A percentile compares a stretch with the other conserved stretches of the same genome.
Evolutionary conservation across 2,797 vertebrate species (phyloP).

Genomic region (Poeciliopsis gracilis): DNA sequence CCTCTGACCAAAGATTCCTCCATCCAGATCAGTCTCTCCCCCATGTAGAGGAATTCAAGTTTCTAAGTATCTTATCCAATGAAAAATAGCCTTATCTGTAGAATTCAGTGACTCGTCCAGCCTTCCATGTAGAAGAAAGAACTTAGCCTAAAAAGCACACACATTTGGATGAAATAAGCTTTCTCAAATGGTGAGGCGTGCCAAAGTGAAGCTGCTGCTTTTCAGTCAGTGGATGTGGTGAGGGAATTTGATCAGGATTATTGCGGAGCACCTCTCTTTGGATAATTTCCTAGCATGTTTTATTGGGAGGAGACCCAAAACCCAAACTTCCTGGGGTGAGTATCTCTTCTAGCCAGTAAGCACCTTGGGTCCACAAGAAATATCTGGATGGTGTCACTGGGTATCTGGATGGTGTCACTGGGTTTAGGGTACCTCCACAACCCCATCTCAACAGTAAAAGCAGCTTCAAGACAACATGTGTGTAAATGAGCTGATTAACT

Average conservation of each 20-base stretch:
- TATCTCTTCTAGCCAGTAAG: neutral
- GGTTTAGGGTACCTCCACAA: neutral
- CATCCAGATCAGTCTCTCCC: neutral
- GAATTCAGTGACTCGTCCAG: neutral
- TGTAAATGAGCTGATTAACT: neutral
- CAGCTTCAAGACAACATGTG: neutral
- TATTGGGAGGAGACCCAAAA: neutral
- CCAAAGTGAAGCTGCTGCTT: neutral
- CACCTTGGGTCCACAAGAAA: neutral
- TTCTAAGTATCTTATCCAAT: neutral
- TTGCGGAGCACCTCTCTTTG: neutral
- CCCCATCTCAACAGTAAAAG: neutral
- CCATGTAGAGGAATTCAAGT: neutral
- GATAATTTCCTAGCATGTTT: neutral
- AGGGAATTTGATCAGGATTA: neutral
- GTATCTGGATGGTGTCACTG: neutral
- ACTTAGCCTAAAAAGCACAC: neutral
- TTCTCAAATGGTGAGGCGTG: neutral
- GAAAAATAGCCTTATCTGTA: neutral
- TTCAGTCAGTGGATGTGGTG: neutral
- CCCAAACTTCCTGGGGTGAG: neutral
- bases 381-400: neutral
- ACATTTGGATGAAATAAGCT: neutral
- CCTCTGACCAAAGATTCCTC: neutral
- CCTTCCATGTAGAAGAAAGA: neutral